Evolutionary conservation across 2,797 vertebrate species (phyloP).

Genomic region (Micropoecilia bifurca): DNA sequence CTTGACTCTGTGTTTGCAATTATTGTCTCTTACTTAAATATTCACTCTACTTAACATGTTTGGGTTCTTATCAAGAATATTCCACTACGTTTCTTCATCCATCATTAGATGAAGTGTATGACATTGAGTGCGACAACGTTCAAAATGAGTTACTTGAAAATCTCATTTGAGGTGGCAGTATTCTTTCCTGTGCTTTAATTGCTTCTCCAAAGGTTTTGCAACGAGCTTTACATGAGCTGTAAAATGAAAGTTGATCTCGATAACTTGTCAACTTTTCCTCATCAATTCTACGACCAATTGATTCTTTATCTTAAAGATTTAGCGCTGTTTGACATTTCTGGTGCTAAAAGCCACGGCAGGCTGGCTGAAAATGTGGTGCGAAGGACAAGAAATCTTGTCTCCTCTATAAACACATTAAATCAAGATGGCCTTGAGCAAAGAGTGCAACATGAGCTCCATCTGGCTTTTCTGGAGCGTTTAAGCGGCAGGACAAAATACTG

Average conservation of each 20-base stretch:
- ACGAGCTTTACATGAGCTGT: not conserved
- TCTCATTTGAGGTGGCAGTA: not conserved
- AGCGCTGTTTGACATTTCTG: not conserved
- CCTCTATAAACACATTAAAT: slow-evolving; percentile 14
- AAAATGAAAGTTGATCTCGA: not conserved
- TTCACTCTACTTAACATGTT: not conserved
- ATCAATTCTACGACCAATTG: not conserved
- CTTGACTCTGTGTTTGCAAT: not conserved
- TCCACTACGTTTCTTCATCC: not conserved
- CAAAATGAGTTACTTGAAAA: not conserved
- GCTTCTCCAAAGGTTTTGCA: not conserved
- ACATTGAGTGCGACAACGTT: not conserved
- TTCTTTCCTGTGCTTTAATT: not conserved
- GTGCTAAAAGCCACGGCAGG: not conserved
- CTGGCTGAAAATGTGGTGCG: slow-evolving; percentile 9
- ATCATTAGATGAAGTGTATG: not conserved
- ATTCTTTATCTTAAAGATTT: not conserved
- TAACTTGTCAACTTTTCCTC: not conserved
- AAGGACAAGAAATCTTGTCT: slow-evolving; percentile 17
- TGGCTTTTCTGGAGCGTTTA: not conserved
- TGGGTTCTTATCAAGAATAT: not conserved
- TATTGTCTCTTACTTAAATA: not conserved
- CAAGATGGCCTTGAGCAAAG: slow-evolving; percentile 41
- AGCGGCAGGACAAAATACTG: not conserved
- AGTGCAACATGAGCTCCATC: slow-evolving; percentile 28